phyloP scores from a whole-genome alignment of 2,888 invertebrate species.

The Sminthurides aquaticus region DNA sequence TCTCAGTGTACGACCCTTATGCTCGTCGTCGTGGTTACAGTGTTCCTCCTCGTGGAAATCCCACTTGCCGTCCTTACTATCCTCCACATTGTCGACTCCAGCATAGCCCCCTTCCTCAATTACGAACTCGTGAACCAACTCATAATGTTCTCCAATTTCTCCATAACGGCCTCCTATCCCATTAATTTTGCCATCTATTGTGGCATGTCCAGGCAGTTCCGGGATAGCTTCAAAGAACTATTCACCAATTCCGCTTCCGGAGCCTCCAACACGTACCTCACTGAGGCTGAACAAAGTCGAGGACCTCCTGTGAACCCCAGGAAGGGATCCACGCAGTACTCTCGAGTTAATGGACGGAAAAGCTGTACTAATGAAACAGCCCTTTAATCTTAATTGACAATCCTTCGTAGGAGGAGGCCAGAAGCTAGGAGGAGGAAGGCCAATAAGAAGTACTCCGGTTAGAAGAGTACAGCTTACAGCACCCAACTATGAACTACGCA shows the following conservation, averaged over 20 bases:
- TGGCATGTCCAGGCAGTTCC: constrained; percentile 88
- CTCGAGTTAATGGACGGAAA: constrained; percentile 66
- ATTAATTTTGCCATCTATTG: constrained; percentile 86
- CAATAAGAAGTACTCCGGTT: no score
- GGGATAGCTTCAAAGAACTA: constrained; percentile 78
- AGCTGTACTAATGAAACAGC: constrained; percentile 80
- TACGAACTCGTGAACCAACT: constrained; percentile 69
- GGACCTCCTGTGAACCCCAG: constrained; percentile 46
- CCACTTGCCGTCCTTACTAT: constrained; percentile 74
- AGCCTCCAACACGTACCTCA: background rate
- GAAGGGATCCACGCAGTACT: constrained; percentile 64
- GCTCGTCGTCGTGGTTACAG: constrained; percentile 78
- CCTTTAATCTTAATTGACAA: constrained; percentile 53
- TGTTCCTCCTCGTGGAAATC: constrained; percentile 73
- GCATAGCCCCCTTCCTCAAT: constrained; percentile 63
- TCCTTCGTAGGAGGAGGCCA: no score
- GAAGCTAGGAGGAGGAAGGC: no score
- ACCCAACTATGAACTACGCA: no score
- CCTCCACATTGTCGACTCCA: constrained; percentile 72
- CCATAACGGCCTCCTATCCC: constrained; percentile 71
- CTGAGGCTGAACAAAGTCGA: constrained; percentile 14
- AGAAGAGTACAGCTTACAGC: no score
- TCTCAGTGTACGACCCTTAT: constrained; percentile 79
- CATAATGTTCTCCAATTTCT: constrained; percentile 78
- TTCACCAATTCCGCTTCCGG: constrained; percentile 54